These are phyloP conservation scores for Eriosoma lanigerum DNA, from an alignment of 1,140 invertebrate genomes.

Conservation along the genomic window DNA sequence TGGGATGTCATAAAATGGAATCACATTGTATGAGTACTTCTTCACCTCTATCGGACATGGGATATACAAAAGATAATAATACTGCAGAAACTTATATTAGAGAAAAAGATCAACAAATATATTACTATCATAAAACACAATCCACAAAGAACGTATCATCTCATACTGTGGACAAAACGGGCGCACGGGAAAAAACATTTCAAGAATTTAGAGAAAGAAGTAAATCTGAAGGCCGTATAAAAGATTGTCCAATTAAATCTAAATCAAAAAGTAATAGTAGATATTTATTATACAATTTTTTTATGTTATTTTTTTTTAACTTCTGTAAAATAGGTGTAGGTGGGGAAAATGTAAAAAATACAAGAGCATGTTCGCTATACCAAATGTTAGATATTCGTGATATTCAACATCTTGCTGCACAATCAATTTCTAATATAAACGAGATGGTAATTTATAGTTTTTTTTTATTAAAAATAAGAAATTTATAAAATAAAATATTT, in stretches of 20 bases:
- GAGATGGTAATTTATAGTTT: neutral
- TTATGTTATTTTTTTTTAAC: too few relatives aligned
- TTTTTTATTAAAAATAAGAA: too few relatives aligned
- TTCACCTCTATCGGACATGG: constrained; percentile 14
- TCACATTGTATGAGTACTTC: constrained; percentile 44
- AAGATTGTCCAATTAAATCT: constrained; percentile 42
- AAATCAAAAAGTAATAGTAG: constrained; percentile 29
- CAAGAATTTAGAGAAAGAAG: constrained; percentile 52
- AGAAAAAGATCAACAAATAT: constrained; percentile 45
- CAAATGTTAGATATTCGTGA: constrained; percentile 44
- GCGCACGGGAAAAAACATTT: constrained; percentile 32
- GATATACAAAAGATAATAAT: constrained; percentile 29
- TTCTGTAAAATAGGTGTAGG: neutral
- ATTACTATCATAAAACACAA: constrained; percentile 40
- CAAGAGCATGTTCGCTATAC: constrained; percentile 44
- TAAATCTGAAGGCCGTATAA: constrained; percentile 52
- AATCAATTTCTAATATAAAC: constrained; percentile 42
- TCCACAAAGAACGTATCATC: constrained; percentile 37
- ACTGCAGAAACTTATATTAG: constrained; percentile 38
- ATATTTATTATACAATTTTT: neutral
- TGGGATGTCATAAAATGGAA: constrained; percentile 45
- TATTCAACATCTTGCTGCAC: constrained; percentile 23
- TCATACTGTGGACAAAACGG: constrained; percentile 30
- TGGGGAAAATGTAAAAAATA: constrained; percentile 33
- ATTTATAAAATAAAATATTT: neutral